Base-by-base conservation (phyloP, 2,888 invertebrate species). In the Drosophila ezoana region DNA sequence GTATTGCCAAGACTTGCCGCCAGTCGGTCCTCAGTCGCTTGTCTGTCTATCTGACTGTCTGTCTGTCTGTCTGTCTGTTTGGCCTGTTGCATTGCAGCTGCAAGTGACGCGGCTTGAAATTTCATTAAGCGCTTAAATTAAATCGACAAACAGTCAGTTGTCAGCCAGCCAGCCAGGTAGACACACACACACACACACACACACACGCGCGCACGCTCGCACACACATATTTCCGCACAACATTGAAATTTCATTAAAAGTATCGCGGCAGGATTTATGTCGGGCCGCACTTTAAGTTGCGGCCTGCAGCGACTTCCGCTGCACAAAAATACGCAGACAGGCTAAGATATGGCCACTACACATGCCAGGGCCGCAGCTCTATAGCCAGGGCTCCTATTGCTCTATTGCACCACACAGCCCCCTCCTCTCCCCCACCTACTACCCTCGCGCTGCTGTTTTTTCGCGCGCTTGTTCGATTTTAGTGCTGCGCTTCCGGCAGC, bases 191-290 rank as follows among this genome's bases (percentile, higher is more conserved):
- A 44, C 44, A 47, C 56, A n/a, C n/a, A n/a, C n/a, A n/a, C n/a
- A 52, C 47, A 35, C 61, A 40, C 49, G 53, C 54, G 14, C 32
- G 9, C 16, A 38, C 8, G 37, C 20, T 14, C 43, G 10, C 6
- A 23, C 8, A n/a, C 16, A n/a, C 20, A 41, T 51, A 43, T 54
- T 44, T 47, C 51, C 52, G 56, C 68, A 66, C 60, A 84, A 86
- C 85, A 87, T 85, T 87, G 89, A 89, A 89, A 89, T 87, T 88
- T 88, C 87, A 88, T 87, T 87, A 88, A 82, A 81, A 83, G 83
- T 77, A 81, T 74, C 81, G 81, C 69, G 33, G 38, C 40, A 75
- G 72, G 75, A 84, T 84, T 84, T 84, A 84, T 84, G 85, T 72
- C 47, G 59, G 67, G 69, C 79, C 73, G 75, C 83, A 84, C 87